A percentile compares a stretch with the other conserved stretches of the same genome.
Conservation (phyloP, 2,888 invertebrate species). For the Drosophila setosimentum region DNA sequence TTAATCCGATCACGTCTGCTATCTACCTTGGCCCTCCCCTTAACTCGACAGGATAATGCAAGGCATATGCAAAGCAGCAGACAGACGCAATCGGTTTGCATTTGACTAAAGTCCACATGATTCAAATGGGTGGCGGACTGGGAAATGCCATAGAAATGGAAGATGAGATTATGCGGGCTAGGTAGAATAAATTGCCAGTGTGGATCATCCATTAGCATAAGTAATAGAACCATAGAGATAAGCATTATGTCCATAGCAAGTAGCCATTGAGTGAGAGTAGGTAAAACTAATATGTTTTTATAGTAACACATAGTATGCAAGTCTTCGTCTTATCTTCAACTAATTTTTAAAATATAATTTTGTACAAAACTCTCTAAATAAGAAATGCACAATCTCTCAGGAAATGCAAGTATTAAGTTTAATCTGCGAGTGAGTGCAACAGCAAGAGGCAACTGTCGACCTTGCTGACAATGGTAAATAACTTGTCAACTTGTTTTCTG, state of each 20-base stretch:
- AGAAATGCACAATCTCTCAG: rapidly evolving
- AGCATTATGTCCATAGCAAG: neutral
- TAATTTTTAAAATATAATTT: neutral
- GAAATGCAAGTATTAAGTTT: neutral
- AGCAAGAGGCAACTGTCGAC: constrained; percentile 18
- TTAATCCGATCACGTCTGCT: constrained; percentile 77
- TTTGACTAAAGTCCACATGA: constrained; percentile 11
- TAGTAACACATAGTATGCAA: neutral
- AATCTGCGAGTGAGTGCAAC: constrained; percentile 5
- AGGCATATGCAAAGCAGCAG: constrained; percentile 68
- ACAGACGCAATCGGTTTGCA: constrained; percentile 28
- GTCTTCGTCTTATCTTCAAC: too few relatives aligned
- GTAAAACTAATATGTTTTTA: neutral
- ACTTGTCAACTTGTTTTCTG: constrained; percentile 37
- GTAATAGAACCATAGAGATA: neutral
- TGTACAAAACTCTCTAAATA: neutral
- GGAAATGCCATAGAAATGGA: neutral
- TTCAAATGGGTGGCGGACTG: neutral
- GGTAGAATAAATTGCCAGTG: constrained; percentile 20
- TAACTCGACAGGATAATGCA: constrained; percentile 58
- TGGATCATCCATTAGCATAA: constrained; percentile 60
- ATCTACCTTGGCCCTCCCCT: constrained; percentile 3
- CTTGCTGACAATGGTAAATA: constrained; percentile 52
- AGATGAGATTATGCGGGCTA: constrained; percentile 16
- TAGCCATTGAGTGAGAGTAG: neutral